Base-by-base conservation (phyloP, 2,888 invertebrate genomes). In the Drosophila kuntzei region DNA sequence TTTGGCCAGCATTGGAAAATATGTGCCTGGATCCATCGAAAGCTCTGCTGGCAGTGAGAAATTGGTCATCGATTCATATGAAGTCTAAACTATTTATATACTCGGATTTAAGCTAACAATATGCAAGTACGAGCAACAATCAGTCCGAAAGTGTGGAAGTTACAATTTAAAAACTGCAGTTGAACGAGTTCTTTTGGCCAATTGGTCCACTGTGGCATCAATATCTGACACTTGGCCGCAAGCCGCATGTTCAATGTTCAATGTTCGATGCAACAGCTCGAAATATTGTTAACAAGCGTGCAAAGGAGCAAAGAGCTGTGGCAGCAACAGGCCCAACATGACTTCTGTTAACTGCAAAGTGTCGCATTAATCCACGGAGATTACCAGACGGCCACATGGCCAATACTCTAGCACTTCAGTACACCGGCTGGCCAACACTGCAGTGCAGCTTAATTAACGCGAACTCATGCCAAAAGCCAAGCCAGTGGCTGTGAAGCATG, bases 1-100 rank as follows among this genome's bases (percentile, higher is more conserved):
- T 80, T 93, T 95, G 70, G 98, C 98, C 64, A 94, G 94, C 78
- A 93, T 94, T 92, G 97, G 96, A 83, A 95, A 97, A 92, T 98
- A 97, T 91, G 93, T 93, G 46, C 94, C 95, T 57, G 97, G 97
- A 61, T 96, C 95, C 0, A 53, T 79, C 32, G 87, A 82, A 29
- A 68, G 85, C 27, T 29, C 65, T 2, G 87, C 81, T 3, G 85
- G 54, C n/a, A 25, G n/a, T 12, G 81, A 82, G 5, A 62, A 53
- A 50, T 22, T 75, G 5, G 0, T 62, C 1, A 25, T 65, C 3
- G 78, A 87, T 54, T 16, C 29, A 18, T 22, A 7, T 25, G 73
- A 74, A 11, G 14, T 22, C 1, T 73, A 29, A 70, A 8, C 8
- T 46, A 2, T 14, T 12, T 7, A 32, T 14, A 9, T 6, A 32